Evolutionary conservation across 2,113 vertebrate genomes (phyloP).

Genomic region (Stegostoma tigrinum): DNA sequence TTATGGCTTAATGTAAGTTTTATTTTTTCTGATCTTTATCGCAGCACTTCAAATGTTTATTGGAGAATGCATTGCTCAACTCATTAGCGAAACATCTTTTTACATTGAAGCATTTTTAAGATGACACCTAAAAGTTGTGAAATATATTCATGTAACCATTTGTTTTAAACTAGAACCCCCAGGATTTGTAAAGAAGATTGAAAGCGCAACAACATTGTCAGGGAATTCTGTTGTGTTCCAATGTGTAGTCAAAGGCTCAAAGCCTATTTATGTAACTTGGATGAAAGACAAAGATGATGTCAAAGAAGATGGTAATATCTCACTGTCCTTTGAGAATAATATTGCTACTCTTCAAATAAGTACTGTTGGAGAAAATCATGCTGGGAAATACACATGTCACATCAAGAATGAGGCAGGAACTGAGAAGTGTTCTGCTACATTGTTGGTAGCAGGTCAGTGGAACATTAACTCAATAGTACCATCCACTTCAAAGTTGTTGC

Average conservation of each 20-base stretch:
- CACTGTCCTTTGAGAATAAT: constrained; percentile 68
- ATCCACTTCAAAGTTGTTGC: neutral
- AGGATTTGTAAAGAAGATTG: constrained; percentile 74
- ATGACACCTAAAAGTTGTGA: neutral
- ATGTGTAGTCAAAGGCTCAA: constrained; percentile 68
- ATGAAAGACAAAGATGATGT: constrained; percentile 88
- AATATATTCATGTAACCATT: constrained; percentile 42
- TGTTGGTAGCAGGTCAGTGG: constrained; percentile 85
- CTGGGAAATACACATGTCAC: constrained; percentile 87
- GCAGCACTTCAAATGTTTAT: neutral
- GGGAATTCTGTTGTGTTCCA: constrained; percentile 74
- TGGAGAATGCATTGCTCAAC: neutral
- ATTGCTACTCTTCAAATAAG: constrained; percentile 71
- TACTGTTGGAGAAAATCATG: constrained; percentile 66
- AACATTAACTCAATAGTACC: neutral
- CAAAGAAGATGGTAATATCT: constrained; percentile 72
- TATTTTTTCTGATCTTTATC: neutral
- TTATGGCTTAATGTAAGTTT: constrained; percentile 39
- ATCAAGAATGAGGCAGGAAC: constrained; percentile 84
- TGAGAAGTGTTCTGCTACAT: constrained; percentile 79
- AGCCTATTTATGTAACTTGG: constrained; percentile 80
- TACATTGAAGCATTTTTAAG: neutral
- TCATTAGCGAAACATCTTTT: neutral
- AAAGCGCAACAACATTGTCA: constrained; percentile 72
- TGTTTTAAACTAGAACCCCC: constrained; percentile 71